Evolutionary conservation across 1,140 invertebrate species (phyloP), one percentile per base, ranked within the genome.

Genomic region (Eupristina koningsbergeri): DNA sequence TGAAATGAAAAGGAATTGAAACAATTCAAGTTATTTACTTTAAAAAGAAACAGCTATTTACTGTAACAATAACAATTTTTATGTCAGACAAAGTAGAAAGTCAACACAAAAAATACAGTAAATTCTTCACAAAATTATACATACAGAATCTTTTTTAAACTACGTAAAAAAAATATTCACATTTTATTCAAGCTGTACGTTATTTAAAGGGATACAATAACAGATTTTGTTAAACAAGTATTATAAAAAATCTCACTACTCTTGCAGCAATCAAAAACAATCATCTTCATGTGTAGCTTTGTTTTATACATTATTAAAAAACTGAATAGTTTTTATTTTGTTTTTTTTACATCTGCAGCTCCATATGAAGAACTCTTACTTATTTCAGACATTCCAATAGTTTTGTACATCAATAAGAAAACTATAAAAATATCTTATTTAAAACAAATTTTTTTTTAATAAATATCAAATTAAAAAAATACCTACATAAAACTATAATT

Each of bases 341-440:
- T 81, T 85, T 89, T 89, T 53, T 88, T 89, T 17, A 83, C 79
- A 11, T 90, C 86, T 1, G 84, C 91, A 64, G 92, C 90, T 41
- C 96, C 96, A 89, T 97, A 97, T n/a, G 95, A 96, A 22, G 96
- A 97, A 64, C 95, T 94, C 89, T 97, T 96, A 87, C 95, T 96
- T 85, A 97, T 97, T 90, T 97, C 95, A 0, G 96, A 96, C 94
- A 96, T 95, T 86, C 95, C 95, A 85, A 98, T 96, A 71, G 96
- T 94, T 92, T 96, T 95, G 86, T 96, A 94, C 91, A 97, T 94
- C 19, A 97, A 91, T 79, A 95, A 90, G 88, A 95, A 96, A 93
- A 97, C 96, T 97, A 93, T 67, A 96, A 95, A 53, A 67, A 80
- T 34, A 61, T 34, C 67, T 80, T 76, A 22, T 26, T 84, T 45